Evolutionary conservation across 1,140 invertebrate species (phyloP).

Genomic region (Diabrotica virgifera): DNA sequence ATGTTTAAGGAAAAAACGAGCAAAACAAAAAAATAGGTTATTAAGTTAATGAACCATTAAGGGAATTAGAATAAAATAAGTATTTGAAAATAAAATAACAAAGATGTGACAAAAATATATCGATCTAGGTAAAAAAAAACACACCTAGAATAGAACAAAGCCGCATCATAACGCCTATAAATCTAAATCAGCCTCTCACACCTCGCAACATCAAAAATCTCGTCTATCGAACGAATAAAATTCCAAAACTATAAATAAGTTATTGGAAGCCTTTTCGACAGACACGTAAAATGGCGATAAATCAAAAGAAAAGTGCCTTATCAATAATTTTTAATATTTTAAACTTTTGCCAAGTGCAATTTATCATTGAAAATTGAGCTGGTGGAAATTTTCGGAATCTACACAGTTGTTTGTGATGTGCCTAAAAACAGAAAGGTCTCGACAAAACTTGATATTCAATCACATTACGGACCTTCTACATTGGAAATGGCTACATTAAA

Average conservation of each 20-base stretch:
- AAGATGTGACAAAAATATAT: no score
- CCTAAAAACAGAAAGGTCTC: slow-evolving; percentile 7
- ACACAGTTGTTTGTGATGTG: slow-evolving; percentile 10
- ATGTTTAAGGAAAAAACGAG: no score
- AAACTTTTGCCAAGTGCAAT: slow-evolving; percentile 13
- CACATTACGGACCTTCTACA: slow-evolving; percentile 7
- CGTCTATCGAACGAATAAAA: neutral
- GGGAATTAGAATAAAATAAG: no score
- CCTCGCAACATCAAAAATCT: neutral
- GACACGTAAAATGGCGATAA: slow-evolving; percentile 15
- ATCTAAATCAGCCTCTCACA: neutral
- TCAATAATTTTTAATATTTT: slow-evolving; percentile 22
- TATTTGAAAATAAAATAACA: no score
- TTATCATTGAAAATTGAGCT: slow-evolving; percentile 16
- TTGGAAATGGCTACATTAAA: slow-evolving; percentile 9
- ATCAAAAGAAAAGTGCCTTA: slow-evolving; percentile 10
- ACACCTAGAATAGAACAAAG: neutral
- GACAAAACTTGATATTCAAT: slow-evolving; percentile 6
- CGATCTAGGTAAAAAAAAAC: neutral
- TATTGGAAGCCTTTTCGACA: neutral
- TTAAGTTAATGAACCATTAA: no score
- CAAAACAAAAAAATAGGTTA: no score
- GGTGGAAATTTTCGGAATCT: slow-evolving; percentile 5
- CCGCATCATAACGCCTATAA: neutral
- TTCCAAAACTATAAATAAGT: slow-evolving; percentile 2